Evolutionary conservation across 2,797 vertebrate genomes (phyloP), one percentile per base, ranked within the genome.

Genomic region (Dallia pectoralis): DNA sequence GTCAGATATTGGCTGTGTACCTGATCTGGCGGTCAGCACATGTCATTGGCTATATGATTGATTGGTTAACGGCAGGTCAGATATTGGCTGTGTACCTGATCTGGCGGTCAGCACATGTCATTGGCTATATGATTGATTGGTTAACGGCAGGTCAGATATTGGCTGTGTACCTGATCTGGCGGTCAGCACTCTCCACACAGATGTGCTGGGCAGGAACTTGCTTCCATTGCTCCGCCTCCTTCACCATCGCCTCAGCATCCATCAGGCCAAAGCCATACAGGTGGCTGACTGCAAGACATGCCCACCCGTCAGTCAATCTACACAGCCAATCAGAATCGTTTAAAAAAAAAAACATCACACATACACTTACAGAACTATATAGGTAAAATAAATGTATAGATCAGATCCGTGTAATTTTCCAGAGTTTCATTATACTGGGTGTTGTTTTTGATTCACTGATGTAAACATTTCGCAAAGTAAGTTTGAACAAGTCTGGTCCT

Each of bases 161-260:
- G 67, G 18, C 15, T 62, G 48, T 71, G 69, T 93, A 99, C 97
- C 96, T 98, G 93, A 97, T 97, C 92, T 99, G 96, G 65, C 95
- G 93, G 87, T 99, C 98, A 1, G 96, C 95, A 73, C 94, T 98
- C 87, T 99, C 98, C 83, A 98, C 95, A 84, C 98, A 99, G 84
- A 98, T 91, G 29, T 97, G 97, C 86, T 99, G 98, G 71, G 91
- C 59, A 27, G 98, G 97, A n/a, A 99, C 96, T 0, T 96, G 95
- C 79, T 94, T 97, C 98, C 98, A 99, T 80, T 93, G 93, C 87
- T 97, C 97, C 0, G 98, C 98, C 88, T 99, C 97, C 90, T 95
- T 95, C 87, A 99, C 98, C 97, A 99, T 99, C 36, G 97, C 97
- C 91, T 99, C 98, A 0, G 98, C 98, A 62, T 99, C 97, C 97